Evolutionary conservation across 2,797 vertebrate genomes (phyloP).

Genomic region (Acropternis orthonyx): DNA sequence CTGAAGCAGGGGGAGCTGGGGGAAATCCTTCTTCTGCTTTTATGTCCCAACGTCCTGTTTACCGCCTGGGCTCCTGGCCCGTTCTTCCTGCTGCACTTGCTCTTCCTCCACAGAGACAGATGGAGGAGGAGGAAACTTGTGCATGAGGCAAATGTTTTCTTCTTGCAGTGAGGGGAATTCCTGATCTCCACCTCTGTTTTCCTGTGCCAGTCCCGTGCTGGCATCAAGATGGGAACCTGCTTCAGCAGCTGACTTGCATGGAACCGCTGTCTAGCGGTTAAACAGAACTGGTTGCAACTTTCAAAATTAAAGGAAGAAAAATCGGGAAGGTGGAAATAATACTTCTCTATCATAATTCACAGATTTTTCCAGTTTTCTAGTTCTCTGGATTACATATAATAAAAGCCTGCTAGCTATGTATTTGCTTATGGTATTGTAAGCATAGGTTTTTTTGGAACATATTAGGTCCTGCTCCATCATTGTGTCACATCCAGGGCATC

Average conservation of each 20-base stretch:
- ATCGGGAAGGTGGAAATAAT: background rate
- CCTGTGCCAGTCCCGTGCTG: background rate
- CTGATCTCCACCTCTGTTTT: conserved; percentile 3
- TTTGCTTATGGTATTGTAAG: background rate
- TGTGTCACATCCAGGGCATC: background rate
- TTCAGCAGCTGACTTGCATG: background rate
- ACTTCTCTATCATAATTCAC: background rate
- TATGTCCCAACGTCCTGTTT: conserved; percentile 62
- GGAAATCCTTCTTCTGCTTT: conserved; percentile 54
- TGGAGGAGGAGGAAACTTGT: background rate
- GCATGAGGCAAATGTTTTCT: background rate
- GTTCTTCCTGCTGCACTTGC: conserved; percentile 44
- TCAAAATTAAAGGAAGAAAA: background rate
- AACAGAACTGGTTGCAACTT: background rate
- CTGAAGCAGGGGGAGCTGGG: background rate
- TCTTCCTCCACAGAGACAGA: background rate
- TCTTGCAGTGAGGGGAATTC: background rate
- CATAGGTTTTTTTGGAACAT: background rate
- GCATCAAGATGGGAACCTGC: background rate
- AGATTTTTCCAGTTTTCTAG: accelerated
- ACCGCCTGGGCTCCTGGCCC: background rate
- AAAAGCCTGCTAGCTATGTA: background rate
- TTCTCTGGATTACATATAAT: background rate
- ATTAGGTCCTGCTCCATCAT: background rate
- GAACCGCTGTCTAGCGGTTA: background rate